Evolutionary conservation across 2,888 invertebrate genomes (phyloP), one percentile per base, ranked within the genome.

Genomic region (Ferdinandea cuprea): DNA sequence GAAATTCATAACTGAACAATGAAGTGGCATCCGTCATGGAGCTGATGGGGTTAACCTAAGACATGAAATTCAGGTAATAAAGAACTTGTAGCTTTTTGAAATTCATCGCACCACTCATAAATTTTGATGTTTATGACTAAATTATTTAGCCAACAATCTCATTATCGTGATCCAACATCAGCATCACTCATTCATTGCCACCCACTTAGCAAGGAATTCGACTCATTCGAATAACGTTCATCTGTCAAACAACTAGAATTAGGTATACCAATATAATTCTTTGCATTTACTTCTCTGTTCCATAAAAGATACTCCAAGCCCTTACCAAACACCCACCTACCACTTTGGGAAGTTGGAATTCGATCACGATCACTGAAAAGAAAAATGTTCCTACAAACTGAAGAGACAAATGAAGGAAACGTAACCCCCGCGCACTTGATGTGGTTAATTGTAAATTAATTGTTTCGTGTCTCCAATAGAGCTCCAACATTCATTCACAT

Each of bases 361-460:
- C 56, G 73, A 63, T 73, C 73, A 48, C 73, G 65, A 73, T 65
- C 73, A 40, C 17, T 17, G 19, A 19, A 48, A 17, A 32, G 8
- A 28, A 28, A 61, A 35, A 52, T 11, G 30, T 52, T 28, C 17
- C 32, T 21, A 58, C 56, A 56, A 50, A 8, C 21, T 21, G 35
- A 7, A 11, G 19, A n/a, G 42, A 17, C 46, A 32, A 35, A 44
- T 28, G 35, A 13, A 5, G 32, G 19, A 61, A 32, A 54, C 58
- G 28, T 11, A 48, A 59, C 61, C 52, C 52, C 25, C 25, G 25
- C 42, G 52, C 44, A 54, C 54, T 72, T 54, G 61, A 72, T 11
- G 42, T 40, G 63, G 73, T 54, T 73, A 65, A 73, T 73, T 73
- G 63, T 63, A 73, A 73, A 73, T 73, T 73, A 73, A 73, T 73